These are phyloP conservation scores for Dyspetes luteomarginatus DNA, from an alignment of 2,888 invertebrate genomes.

Conservation along the genomic window DNA sequence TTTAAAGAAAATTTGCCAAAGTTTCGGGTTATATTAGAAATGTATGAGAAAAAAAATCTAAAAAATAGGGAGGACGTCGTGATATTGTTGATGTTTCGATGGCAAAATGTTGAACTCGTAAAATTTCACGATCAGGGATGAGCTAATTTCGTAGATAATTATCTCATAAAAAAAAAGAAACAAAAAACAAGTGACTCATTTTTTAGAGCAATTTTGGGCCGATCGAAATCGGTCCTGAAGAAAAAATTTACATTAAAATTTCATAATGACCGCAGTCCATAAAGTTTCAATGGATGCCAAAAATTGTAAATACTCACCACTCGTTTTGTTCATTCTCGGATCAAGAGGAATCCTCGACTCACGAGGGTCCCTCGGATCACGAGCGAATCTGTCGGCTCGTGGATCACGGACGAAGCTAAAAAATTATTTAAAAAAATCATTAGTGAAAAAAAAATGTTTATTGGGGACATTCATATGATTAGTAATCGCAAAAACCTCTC, in stretches of 20 bases:
- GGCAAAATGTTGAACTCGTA: too few species aligned
- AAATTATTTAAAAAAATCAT: slow-evolving; percentile 12
- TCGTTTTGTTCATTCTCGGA: slow-evolving; percentile 87
- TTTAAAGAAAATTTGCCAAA: slow-evolving; percentile 8
- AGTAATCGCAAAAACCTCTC: slow-evolving; percentile 79
- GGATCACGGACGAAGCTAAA: slow-evolving; percentile 80
- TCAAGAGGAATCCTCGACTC: slow-evolving; percentile 87
- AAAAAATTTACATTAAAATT: too few species aligned
- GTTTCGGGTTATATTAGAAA: not conserved
- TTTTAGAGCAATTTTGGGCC: too few species aligned
- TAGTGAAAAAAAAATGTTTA: slow-evolving; percentile 51
- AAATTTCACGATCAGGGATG: too few species aligned
- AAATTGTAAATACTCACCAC: slow-evolving; percentile 77
- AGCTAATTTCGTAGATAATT: too few species aligned
- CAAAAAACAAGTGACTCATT: too few species aligned
- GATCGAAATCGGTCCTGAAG: too few species aligned
- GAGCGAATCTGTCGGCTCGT: slow-evolving; percentile 79
- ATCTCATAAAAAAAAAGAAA: too few species aligned
- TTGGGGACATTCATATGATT: slow-evolving; percentile 54
- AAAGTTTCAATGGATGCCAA: not conserved
- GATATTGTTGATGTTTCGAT: too few species aligned
- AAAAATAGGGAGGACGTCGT: too few species aligned
- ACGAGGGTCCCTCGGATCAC: slow-evolving; percentile 80
- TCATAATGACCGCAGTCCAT: not conserved
- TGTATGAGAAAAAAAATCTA: slow-evolving; percentile 21